Conservation (phyloP, 2,797 vertebrate genomes). For the Muraenolepis orangiensis region DNA sequence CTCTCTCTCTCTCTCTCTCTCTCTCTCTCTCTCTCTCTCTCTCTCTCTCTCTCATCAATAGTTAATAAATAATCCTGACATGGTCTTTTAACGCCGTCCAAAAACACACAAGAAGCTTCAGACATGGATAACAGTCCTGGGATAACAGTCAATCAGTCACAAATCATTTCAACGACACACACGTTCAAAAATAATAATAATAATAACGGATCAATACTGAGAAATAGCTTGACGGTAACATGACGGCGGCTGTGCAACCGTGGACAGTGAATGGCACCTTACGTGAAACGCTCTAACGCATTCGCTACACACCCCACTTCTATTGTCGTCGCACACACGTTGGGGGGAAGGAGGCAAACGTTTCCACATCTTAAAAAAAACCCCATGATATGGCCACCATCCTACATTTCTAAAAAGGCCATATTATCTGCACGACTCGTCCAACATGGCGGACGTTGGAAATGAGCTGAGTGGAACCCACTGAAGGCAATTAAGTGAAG, state of each 20-base stretch:
- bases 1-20: conserved; percentile 2
- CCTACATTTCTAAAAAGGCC: conserved; percentile 50
- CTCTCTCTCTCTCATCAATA: conserved; percentile 20
- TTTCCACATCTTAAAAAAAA: conserved; percentile 12
- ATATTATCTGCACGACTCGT: conserved; percentile 30
- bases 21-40: neutral
- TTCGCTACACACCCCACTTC: conserved; percentile 24
- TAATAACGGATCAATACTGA: conserved; percentile 24
- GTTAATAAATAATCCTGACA: conserved; percentile 70
- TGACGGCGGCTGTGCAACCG: conserved; percentile 10
- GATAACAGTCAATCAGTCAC: conserved; percentile 36
- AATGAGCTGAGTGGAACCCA: conserved; percentile 31
- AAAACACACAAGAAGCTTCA: conserved; percentile 38
- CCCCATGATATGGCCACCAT: conserved; percentile 10
- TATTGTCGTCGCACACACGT: conserved; percentile 13
- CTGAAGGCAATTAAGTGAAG: conserved; percentile 66
- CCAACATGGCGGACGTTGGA: conserved; percentile 20
- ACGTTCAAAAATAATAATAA: conserved; percentile 21
- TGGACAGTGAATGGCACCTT: conserved; percentile 21
- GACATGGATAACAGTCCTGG: conserved; percentile 29
- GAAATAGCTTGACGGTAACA: conserved; percentile 19
- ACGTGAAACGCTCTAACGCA: conserved; percentile 20
- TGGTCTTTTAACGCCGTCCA: conserved; percentile 34
- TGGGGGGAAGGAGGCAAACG: neutral
- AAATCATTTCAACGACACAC: conserved; percentile 30